Conservation (phyloP, 2,888 invertebrate genomes). For the Pilophorus perplexus region DNA sequence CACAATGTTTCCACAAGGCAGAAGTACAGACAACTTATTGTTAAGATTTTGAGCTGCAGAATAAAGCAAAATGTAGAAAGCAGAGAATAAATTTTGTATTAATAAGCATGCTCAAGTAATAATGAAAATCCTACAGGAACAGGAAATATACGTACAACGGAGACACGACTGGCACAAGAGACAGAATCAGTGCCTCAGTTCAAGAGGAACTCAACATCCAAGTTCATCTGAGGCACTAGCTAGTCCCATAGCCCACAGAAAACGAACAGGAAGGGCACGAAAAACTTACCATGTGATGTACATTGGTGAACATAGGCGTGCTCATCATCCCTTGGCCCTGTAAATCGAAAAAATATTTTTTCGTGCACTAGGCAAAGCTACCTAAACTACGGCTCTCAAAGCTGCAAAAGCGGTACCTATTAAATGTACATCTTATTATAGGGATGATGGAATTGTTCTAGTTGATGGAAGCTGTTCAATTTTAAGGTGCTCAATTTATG, state of each 20-base stretch:
- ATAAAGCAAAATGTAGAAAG: background rate
- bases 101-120: no score
- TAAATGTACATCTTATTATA: background rate
- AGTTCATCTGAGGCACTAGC: no score
- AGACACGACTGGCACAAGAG: no score
- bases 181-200: no score
- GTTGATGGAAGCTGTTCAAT: no score
- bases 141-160: no score
- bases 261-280: no score
- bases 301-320: slow-evolving; percentile 52
- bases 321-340: slow-evolving; percentile 52
- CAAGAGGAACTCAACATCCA: no score
- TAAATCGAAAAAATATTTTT: slow-evolving; percentile 48
- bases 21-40: background rate
- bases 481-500: no score
- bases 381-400: slow-evolving; percentile 31
- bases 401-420: slow-evolving; percentile 17
- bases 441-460: background rate
- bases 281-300: slow-evolving; percentile 52
- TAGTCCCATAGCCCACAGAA: no score
- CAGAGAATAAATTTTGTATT: no score
- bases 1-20: background rate
- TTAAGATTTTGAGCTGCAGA: background rate
- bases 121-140: no score
- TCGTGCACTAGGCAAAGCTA: slow-evolving; percentile 44